Percentiles rank a stretch among this genome's conserved stretches.
These are phyloP conservation scores for Stichopus chloronotus DNA, from an alignment of 35 echinoderm and acorn worm species.

Conservation along the genomic window DNA sequence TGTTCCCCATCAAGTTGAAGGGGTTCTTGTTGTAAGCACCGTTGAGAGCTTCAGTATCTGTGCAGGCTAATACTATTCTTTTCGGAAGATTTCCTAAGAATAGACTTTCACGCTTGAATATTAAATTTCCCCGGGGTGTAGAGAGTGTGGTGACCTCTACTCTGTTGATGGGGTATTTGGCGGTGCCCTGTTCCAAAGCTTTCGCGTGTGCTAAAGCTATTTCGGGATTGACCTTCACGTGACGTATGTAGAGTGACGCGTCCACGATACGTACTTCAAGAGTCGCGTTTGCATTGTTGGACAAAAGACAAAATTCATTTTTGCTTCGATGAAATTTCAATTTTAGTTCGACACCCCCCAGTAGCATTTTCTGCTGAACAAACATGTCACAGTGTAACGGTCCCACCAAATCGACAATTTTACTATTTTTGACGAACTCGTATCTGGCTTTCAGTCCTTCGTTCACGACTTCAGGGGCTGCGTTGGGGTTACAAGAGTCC, in stretches of 20 bases:
- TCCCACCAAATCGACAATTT: background rate
- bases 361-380: conserved; percentile 59
- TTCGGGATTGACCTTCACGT: background rate
- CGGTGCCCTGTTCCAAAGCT: background rate
- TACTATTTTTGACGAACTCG: conserved; percentile 47
- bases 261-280: conserved; percentile 46
- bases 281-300: background rate
- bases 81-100: conserved; percentile 14
- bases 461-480: conserved; percentile 31
- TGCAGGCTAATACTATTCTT: background rate
- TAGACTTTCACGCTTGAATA: conserved; percentile 17
- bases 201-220: conserved; percentile 20
- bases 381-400: conserved; percentile 42
- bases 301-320: conserved; percentile 52
- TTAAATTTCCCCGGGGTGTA: conserved; percentile 7
- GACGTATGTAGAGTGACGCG: conserved; percentile 39
- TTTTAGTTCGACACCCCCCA: conserved; percentile 65
- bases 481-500: conserved; percentile 36
- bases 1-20: conserved; percentile 20
- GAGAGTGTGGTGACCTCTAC: conserved; percentile 23
- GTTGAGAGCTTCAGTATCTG: conserved; percentile 32
- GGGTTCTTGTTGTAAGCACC: conserved; percentile 31
- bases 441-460: conserved; percentile 51
- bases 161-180: conserved; percentile 23
- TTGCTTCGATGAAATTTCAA: conserved; percentile 58